These are phyloP conservation scores for Pelvicachromis taeniatus DNA, from an alignment of 2,113 vertebrate genomes.

Conservation along the genomic window DNA sequence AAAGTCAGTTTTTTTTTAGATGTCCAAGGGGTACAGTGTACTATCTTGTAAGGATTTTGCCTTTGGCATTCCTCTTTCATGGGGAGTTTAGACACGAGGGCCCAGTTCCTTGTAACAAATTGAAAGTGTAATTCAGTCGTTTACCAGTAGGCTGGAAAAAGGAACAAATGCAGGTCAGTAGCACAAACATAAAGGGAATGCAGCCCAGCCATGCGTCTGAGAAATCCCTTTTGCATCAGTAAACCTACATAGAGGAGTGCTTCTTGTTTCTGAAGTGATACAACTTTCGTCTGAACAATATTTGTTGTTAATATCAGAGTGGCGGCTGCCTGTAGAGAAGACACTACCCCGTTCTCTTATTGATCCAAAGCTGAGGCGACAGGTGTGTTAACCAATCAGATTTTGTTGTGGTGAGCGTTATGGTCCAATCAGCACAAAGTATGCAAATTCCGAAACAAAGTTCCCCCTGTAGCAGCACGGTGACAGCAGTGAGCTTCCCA, in stretches of 20 bases:
- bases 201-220: neutral
- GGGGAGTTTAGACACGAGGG: neutral
- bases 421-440: constrained; percentile 17
- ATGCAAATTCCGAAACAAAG: constrained; percentile 55
- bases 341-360: neutral
- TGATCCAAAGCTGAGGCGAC: constrained; percentile 15
- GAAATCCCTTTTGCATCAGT: neutral
- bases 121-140: constrained; percentile 21
- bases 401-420: neutral
- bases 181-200: constrained; percentile 15
- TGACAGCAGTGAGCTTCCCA: constrained; percentile 13
- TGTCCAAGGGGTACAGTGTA: neutral
- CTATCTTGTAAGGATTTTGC: neutral
- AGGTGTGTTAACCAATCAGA: constrained; percentile 13
- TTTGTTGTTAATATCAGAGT: neutral
- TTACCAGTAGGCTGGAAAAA: constrained; percentile 9
- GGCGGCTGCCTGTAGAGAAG: neutral
- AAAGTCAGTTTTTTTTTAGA: neutral
- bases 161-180: constrained; percentile 41
- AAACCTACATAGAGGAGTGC: neutral
- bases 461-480: constrained; percentile 33
- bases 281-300: neutral
- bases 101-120: neutral
- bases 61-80: neutral
- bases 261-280: neutral